Evolutionary conservation across 2,888 invertebrate species (phyloP).

Genomic region (Ischnus inquisitorius): DNA sequence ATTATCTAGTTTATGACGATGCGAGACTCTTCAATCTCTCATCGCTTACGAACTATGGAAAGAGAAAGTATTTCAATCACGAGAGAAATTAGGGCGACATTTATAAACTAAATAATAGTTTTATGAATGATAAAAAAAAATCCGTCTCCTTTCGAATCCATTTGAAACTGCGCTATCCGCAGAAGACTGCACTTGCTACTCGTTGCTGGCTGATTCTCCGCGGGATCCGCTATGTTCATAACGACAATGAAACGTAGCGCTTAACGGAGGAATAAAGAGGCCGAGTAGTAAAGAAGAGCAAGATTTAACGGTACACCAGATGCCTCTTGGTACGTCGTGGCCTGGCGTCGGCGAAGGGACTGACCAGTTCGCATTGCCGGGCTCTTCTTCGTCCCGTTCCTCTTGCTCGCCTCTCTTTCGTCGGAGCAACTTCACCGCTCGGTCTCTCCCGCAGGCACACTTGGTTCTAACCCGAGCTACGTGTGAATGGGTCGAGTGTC

Average conservation of each 20-base stretch:
- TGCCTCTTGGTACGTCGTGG: slow-evolving; percentile 43
- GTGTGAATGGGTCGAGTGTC: slow-evolving; percentile 57
- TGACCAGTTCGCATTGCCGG: slow-evolving; percentile 16
- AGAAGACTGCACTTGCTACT: no score
- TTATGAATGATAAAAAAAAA: no score
- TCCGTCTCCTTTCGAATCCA: not conserved
- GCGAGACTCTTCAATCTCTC: no score
- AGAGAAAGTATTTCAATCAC: no score
- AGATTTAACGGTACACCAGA: slow-evolving; percentile 59
- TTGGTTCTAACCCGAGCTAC: slow-evolving; percentile 59
- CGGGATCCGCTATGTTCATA: not conserved
- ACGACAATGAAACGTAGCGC: slow-evolving; percentile 1
- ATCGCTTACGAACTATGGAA: no score
- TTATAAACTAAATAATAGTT: no score
- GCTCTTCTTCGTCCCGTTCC: slow-evolving; percentile 14
- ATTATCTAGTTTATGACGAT: no score
- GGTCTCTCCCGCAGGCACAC: slow-evolving; percentile 28
- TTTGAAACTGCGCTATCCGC: not conserved
- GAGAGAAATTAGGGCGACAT: no score
- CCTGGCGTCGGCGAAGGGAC: slow-evolving; percentile 33
- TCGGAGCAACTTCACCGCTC: not conserved
- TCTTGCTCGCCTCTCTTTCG: slow-evolving; percentile 36
- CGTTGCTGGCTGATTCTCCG: no score
- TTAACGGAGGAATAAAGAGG: slow-evolving; percentile 24
- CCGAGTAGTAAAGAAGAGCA: slow-evolving; percentile 14